phyloP scores from a whole-genome alignment of 2,888 invertebrate genomes.

The Euproctis similis region DNA sequence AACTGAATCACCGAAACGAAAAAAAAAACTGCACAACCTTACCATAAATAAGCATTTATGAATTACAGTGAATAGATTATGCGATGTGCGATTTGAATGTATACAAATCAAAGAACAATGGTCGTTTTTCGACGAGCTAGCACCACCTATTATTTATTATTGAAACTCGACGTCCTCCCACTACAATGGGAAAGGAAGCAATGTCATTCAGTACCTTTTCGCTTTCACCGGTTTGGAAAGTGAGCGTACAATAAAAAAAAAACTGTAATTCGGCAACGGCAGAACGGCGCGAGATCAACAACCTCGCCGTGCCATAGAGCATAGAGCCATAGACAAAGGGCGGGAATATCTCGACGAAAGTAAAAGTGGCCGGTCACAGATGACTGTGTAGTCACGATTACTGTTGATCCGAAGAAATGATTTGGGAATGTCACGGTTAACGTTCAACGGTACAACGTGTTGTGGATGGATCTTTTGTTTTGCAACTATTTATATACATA shows the following conservation, averaged over 20 bases:
- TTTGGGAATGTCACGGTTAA: slow-evolving; percentile 73
- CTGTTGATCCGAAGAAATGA: slow-evolving; percentile 64
- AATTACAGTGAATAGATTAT: too few species aligned
- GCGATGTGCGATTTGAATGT: too few species aligned
- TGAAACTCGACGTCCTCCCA: slow-evolving; percentile 62
- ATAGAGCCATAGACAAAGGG: slow-evolving; percentile 65
- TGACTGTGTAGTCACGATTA: slow-evolving; percentile 50
- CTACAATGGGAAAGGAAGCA: slow-evolving; percentile 70
- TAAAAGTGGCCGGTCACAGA: slow-evolving; percentile 53
- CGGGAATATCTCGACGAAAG: slow-evolving; percentile 62
- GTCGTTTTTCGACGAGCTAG: slow-evolving; percentile 40
- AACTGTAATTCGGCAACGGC: slow-evolving; percentile 71
- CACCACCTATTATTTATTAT: slow-evolving; percentile 52
- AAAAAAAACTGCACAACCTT: too few species aligned
- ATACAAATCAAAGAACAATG: slow-evolving; percentile 45
- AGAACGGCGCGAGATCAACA: slow-evolving; percentile 61
- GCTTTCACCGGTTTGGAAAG: slow-evolving; percentile 76
- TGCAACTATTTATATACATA: slow-evolving; percentile 32
- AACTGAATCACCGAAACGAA: too few species aligned
- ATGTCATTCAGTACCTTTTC: slow-evolving; percentile 72
- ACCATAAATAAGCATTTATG: too few species aligned
- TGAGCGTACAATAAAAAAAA: slow-evolving; percentile 75
- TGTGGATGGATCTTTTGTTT: slow-evolving; percentile 37
- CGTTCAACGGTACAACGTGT: slow-evolving; percentile 24
- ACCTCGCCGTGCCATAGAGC: slow-evolving; percentile 53